These are phyloP conservation scores for Champsocephalus gunnari DNA, from an alignment of 2,797 vertebrate species.

Conservation along the genomic window DNA sequence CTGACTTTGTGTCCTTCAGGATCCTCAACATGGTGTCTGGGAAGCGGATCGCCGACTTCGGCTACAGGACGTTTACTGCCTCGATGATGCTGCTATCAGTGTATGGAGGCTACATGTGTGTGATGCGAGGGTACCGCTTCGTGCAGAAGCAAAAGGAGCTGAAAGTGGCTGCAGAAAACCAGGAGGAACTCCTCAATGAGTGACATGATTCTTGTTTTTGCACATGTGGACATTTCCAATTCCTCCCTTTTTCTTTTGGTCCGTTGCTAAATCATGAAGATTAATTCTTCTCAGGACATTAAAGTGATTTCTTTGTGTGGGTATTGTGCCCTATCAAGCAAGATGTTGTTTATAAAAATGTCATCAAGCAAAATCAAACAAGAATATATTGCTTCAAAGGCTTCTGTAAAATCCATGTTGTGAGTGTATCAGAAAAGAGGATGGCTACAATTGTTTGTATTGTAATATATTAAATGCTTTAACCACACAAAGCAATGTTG, in stretches of 20 bases:
- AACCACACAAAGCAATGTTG: slow-evolving; percentile 21
- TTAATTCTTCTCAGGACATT: slow-evolving; percentile 19
- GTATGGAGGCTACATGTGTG: slow-evolving; percentile 92
- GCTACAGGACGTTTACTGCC: slow-evolving; percentile 90
- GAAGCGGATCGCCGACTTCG: slow-evolving; percentile 91
- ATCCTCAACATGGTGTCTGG: slow-evolving; percentile 84
- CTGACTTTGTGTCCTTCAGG: slow-evolving; percentile 39
- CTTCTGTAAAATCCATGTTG: slow-evolving; percentile 12
- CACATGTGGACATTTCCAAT: slow-evolving; percentile 48
- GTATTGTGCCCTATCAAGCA: background rate
- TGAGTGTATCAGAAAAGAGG: slow-evolving; percentile 13
- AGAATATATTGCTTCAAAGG: slow-evolving; percentile 22
- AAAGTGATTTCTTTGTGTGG: slow-evolving; percentile 1
- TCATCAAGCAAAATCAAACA: slow-evolving; percentile 16
- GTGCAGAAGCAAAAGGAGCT: slow-evolving; percentile 77
- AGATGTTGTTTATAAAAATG: slow-evolving; percentile 28
- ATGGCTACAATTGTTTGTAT: slow-evolving; percentile 48
- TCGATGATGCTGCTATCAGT: slow-evolving; percentile 93
- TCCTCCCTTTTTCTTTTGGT: slow-evolving; percentile 4
- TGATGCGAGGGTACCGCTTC: slow-evolving; percentile 81
- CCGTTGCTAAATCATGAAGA: slow-evolving; percentile 15
- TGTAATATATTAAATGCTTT: slow-evolving; percentile 66
- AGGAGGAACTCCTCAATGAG: slow-evolving; percentile 76
- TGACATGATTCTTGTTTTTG: slow-evolving; percentile 32
- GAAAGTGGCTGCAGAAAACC: slow-evolving; percentile 82